Percentiles rank a stretch among this genome's conserved stretches.
These are phyloP conservation scores for Pseudococcus viburni DNA, from an alignment of 2,888 invertebrate genomes.

Conservation along the genomic window DNA sequence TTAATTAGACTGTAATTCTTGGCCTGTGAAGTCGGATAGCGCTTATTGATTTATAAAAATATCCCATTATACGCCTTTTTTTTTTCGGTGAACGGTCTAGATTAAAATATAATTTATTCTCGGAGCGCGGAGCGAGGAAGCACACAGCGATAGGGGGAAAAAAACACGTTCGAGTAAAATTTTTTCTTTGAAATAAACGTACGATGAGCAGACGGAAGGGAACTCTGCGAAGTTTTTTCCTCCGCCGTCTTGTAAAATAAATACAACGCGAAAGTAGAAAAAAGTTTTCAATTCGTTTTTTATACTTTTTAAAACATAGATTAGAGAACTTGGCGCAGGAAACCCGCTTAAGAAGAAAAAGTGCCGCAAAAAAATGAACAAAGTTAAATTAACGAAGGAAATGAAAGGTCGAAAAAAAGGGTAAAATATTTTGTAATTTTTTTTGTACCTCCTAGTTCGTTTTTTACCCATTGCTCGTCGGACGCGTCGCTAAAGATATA, in stretches of 20 bases:
- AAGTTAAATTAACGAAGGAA: conserved; percentile 47
- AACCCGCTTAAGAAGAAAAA: conserved; percentile 22
- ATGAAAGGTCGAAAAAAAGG: conserved; percentile 40
- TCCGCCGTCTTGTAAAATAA: conserved; percentile 13
- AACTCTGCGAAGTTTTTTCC: not conserved
- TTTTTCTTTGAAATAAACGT: not conserved
- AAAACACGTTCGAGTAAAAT: not conserved
- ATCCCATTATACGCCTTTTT: not conserved
- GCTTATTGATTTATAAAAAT: conserved; percentile 17
- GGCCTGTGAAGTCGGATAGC: not conserved
- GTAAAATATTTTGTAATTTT: conserved; percentile 40
- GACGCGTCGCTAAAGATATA: not conserved
- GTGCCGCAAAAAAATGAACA: conserved; percentile 34
- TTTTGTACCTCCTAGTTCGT: not conserved
- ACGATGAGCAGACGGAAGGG: not conserved
- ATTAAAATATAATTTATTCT: conserved; percentile 16
- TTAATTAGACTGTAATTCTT: conserved; percentile 14
- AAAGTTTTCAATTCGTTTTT: conserved; percentile 43
- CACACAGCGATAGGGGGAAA: not conserved
- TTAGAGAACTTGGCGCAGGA: conserved; percentile 41
- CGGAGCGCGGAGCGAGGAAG: not conserved
- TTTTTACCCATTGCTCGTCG: too few species aligned
- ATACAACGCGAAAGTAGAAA: not conserved
- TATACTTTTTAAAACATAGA: conserved; percentile 39
- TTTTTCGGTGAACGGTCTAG: not conserved